Base-by-base conservation (phyloP, 2,888 invertebrate genomes). In the Ypsolopha scabrella region DNA sequence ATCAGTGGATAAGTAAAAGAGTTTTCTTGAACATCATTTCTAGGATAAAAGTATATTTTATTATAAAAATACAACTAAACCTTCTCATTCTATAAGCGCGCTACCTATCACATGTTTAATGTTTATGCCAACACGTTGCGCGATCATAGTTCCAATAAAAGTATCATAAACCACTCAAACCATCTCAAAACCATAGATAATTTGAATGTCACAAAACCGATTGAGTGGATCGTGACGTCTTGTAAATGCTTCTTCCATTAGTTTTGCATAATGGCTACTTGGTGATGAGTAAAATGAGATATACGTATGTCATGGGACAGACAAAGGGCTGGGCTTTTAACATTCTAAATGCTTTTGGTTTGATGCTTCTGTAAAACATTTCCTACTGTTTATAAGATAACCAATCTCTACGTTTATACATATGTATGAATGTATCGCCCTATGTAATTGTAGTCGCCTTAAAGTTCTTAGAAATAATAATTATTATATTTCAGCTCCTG, bases 201-300 rank as follows among this genome's bases (percentile, higher is more conserved):
- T 54, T 54, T 52, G 53, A 57, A 57, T 57, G 57, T 54, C 57
- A 57, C 51, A 34, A 48, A 51, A 53, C 49, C 54, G 53, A 55
- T 53, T 55, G 51, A 52, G 41, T 45, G 46, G 62, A 62, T 73
- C 75, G 71, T 73, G 74, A 72, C 74, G 63, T 66, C 69, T 65
- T 62, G 65, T 68, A 66, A 73, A 71, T 67, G 67, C 63, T 56
- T 52, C 59, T 57, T 67, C 69, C 75, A 75, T 75, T 74, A 73
- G 65, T 56, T 55, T 57, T 59, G 62, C 60, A 64, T 69, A 69
- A 65, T 66, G 64, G 65, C 58, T 61, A 54, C 53, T 48, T 48
- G 48, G 37, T 38, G 6, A 24, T 24, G 24, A 10, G 39, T 24
- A 3, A 43, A 43, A 43, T 24, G 43, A 43, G 43, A 43, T 24